Base-by-base conservation (phyloP, 2,888 invertebrate species). In the Pollenia labialis region DNA sequence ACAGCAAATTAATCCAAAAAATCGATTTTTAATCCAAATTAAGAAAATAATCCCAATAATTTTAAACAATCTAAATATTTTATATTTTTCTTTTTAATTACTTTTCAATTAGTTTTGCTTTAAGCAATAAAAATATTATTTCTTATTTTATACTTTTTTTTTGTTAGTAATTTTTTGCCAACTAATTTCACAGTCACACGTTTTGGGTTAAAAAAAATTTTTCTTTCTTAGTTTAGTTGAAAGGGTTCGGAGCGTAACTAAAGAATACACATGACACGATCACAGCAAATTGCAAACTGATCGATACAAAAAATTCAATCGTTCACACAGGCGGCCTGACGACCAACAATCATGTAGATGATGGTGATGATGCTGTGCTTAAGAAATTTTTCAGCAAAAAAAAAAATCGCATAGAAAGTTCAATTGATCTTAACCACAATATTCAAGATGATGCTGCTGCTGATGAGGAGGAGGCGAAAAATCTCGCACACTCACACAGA, bases 231-330 rank as follows among this genome's bases (percentile, higher is more conserved):
- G 32, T 50, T 60, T 44, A 48, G 50, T 76, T 74, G 10, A 71
- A 77, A 58, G 52, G 81, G 81, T 77, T 74, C 18, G 50, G 81
- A 81, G 87, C 84, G 60, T 60, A 69, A 79, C 71, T 72, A 79
- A 75, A 69, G 50, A 62, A 74, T 56, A 79, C 40, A 82, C 82
- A 82, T 76, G 69, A 87, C 87, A 81, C 87, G 87, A 81, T 87
- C 87, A 81, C 87, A 84, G 87, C 87, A 84, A 87, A 87, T 87
- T 84, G 87, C 87, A 87, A 87, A 87, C 87, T 87, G 87, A 87
- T 87, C 87, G 87, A 84, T 87, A 87, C 84, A 81, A 85, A 68
- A 84, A 58, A 77, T 69, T 52, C 69, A 82, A 86, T 69, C 68
- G 79, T 64, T 82, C 68, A 82, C 79, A 68, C 50, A 82, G 68